Base-by-base conservation (phyloP, 2,888 invertebrate genomes). In the Zygaena filipendulae region DNA sequence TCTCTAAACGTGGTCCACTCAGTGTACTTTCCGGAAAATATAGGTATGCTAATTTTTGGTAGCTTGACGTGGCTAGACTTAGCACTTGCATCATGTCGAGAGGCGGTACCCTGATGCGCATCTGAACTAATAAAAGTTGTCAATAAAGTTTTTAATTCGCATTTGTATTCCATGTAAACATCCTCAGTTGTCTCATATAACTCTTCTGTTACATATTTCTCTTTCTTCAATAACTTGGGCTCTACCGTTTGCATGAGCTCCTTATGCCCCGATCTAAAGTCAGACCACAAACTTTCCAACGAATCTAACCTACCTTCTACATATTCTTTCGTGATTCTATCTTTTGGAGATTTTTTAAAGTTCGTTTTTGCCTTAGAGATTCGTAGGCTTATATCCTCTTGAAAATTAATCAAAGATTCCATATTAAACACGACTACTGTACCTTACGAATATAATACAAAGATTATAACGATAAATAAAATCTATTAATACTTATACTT, bases 1-100 rank as follows among this genome's bases (percentile, higher is more conserved):
- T 34, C 34, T 12, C 21, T 13, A 23, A 34, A 35, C 4, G 35
- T 32, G 2, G 22, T 29, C 35, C 35, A 35, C 20, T 35, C 32
- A 4, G 27, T 32, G 13, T 35, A 35, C 9, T 29, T 32, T 5
- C 35, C 35, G 5, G 32, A 30, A 11, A 35, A 35, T 11, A 9
- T 28, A n/a, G 35, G 35, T 10, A 35, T 35, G 21, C 16, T 25
- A 9, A 35, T 29, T 13, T 32, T 27, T 9, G 31, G 29, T 19
- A 31, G 25, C 13, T 23, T 31, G 6, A 25, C 10, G 12, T 8
- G 11, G 11, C 13, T 21, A 2, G 8, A 9, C 12, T 14, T 13
- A 14, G 5, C 29, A 9, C 9, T 3, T 19, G 22, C 12, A 14
- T 11, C 22, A 22, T 25, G 8, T 10, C 4, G 22, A n/a, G 3